Conservation (phyloP, 2,888 invertebrate species). For the Quadriops clusia region DNA sequence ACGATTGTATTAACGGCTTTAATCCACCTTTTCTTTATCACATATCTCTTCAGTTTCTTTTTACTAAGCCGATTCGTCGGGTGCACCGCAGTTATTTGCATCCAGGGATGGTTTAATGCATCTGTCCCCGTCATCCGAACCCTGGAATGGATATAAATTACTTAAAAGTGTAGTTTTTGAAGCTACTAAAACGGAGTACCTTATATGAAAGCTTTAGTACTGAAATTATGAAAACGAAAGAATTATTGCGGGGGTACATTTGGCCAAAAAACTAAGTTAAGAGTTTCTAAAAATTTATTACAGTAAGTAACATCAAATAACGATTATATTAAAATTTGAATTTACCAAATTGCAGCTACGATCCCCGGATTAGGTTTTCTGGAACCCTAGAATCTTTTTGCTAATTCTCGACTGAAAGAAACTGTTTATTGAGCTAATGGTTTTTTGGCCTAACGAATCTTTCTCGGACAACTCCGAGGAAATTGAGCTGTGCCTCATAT, state of each 20-base stretch:
- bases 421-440: constrained; percentile 69
- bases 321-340: too few species aligned
- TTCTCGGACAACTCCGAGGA: constrained; percentile 65
- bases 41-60: constrained; percentile 72
- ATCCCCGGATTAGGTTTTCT: constrained; percentile 22
- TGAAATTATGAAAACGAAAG: too few species aligned
- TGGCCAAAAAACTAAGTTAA: too few species aligned
- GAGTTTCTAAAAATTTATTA: too few species aligned
- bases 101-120: constrained; percentile 70
- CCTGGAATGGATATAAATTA: constrained; percentile 48
- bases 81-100: constrained; percentile 49
- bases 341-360: too few species aligned
- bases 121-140: constrained; percentile 58
- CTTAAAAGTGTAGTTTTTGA: too few species aligned
- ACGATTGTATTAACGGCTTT: constrained; percentile 82
- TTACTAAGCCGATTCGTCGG: constrained; percentile 63
- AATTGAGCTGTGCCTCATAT: constrained; percentile 56
- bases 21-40: constrained; percentile 82
- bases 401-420: constrained; percentile 52
- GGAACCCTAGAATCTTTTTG: constrained; percentile 30
- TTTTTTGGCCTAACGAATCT: constrained; percentile 60
- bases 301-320: too few species aligned
- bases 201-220: too few species aligned
- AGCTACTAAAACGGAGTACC: too few species aligned
- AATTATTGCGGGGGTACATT: too few species aligned